Percentiles rank a stretch among this genome's conserved stretches.
Evolutionary conservation across 1,140 invertebrate genomes (phyloP).

Genomic region (Eueides isabella): DNA sequence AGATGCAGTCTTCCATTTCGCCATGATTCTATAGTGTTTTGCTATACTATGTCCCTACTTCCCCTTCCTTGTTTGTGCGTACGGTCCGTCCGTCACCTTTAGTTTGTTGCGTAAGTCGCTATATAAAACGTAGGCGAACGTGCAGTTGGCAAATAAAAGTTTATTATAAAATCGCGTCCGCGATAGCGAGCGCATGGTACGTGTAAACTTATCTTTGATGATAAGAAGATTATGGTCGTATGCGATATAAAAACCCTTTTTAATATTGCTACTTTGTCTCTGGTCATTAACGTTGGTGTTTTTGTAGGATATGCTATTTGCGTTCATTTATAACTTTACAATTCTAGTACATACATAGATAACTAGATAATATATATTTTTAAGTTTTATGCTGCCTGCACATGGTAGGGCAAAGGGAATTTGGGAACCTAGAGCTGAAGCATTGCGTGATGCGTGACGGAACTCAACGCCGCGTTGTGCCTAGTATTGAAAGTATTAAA

Average conservation of each 20-base stretch:
- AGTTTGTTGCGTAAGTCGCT: slow-evolving; percentile 9
- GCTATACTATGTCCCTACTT: slow-evolving; percentile 31
- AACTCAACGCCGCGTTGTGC: too few relatives aligned
- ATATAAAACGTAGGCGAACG: not conserved
- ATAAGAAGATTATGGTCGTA: not conserved
- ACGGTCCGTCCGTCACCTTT: slow-evolving; percentile 5
- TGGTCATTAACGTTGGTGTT: not conserved
- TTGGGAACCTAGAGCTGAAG: too few relatives aligned
- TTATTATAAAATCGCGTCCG: not conserved
- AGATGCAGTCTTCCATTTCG: slow-evolving; percentile 34
- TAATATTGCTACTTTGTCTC: not conserved
- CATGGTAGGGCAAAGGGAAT: too few relatives aligned
- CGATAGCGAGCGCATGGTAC: not conserved
- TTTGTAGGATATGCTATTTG: not conserved
- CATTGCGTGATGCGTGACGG: too few relatives aligned
- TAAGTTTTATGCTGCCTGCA: too few relatives aligned
- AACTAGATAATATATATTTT: not conserved
- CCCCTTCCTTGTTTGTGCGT: slow-evolving; percentile 32
- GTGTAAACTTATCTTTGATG: not conserved
- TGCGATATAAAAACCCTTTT: not conserved
- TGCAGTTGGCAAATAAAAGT: not conserved
- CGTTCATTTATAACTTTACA: not conserved
- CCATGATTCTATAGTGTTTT: slow-evolving; percentile 38
- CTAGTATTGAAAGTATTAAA: too few relatives aligned
- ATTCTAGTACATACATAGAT: not conserved